These are phyloP conservation scores for Hyalella azteca DNA, from an alignment of 2,888 invertebrate genomes.

Conservation along the genomic window DNA sequence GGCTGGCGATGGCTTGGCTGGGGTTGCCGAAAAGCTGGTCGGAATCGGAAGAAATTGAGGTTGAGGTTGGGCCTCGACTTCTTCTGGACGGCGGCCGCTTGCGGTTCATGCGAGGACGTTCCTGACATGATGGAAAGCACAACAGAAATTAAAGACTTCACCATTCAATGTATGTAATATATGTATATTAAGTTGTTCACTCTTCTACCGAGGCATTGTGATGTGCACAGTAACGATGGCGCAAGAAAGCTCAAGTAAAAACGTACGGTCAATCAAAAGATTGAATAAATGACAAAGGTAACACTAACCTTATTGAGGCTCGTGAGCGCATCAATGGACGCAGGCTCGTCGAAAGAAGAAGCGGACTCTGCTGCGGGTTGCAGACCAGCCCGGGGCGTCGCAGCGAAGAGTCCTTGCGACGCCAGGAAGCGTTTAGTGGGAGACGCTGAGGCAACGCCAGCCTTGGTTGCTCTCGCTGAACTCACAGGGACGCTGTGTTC, in stretches of 20 bases:
- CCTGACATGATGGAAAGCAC: too few species aligned
- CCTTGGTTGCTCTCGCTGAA: neutral
- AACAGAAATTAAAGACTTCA: too few species aligned
- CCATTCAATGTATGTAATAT: too few species aligned
- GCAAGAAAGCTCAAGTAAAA: too few species aligned
- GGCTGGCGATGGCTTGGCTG: too few species aligned
- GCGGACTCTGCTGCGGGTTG: neutral
- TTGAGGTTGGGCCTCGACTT: neutral
- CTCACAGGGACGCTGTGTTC: neutral
- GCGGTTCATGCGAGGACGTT: slow-evolving; percentile 11
- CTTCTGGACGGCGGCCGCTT: neutral
- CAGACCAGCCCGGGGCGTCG: neutral
- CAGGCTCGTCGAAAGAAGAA: slow-evolving; percentile 17
- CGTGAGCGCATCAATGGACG: neutral
- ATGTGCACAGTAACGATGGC: too few species aligned
- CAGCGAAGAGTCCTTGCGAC: neutral
- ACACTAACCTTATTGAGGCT: neutral
- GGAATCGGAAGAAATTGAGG: neutral
- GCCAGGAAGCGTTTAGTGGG: neutral
- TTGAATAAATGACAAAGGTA: neutral
- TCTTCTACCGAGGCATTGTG: too few species aligned
- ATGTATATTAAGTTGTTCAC: too few species aligned
- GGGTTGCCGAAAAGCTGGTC: neutral
- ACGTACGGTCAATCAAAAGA: too few species aligned
- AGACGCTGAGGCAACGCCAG: neutral